Conservation (phyloP, 2,113 vertebrate genomes). For the Raphicerus campestris region DNA sequence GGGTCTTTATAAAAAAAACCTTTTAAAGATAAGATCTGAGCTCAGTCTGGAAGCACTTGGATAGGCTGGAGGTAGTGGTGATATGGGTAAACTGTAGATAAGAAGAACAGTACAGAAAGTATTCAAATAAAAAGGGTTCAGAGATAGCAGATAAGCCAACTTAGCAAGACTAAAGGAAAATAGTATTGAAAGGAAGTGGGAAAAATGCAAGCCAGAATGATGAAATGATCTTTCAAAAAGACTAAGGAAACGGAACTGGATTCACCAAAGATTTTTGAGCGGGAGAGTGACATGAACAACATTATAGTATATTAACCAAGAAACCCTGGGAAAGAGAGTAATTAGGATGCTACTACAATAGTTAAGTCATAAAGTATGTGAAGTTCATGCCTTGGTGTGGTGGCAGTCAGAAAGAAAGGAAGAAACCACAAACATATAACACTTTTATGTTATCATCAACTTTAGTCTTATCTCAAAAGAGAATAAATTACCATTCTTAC, state of each 20-base stretch:
- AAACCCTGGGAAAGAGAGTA: background rate
- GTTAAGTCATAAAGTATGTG: background rate
- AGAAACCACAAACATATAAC: background rate
- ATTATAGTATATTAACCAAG: background rate
- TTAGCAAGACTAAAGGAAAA: background rate
- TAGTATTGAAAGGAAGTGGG: background rate
- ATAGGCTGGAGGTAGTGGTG: background rate
- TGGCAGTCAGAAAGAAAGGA: background rate
- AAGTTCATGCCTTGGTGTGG: background rate
- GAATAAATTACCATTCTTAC: constrained; percentile 80
- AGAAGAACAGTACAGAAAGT: background rate
- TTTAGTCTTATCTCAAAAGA: constrained; percentile 16
- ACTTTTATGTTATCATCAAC: background rate
- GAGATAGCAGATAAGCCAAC: background rate
- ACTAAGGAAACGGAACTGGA: background rate
- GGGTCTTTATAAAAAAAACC: background rate
- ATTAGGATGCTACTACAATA: background rate
- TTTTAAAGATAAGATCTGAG: background rate
- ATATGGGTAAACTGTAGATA: background rate
- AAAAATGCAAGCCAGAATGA: background rate
- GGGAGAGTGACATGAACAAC: background rate
- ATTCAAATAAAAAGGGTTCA: background rate
- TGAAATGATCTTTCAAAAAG: constrained; percentile 6
- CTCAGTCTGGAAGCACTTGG: background rate
- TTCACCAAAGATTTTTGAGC: background rate